Conservation (phyloP, 2,888 invertebrate species). For the Andrena trimmerana region DNA sequence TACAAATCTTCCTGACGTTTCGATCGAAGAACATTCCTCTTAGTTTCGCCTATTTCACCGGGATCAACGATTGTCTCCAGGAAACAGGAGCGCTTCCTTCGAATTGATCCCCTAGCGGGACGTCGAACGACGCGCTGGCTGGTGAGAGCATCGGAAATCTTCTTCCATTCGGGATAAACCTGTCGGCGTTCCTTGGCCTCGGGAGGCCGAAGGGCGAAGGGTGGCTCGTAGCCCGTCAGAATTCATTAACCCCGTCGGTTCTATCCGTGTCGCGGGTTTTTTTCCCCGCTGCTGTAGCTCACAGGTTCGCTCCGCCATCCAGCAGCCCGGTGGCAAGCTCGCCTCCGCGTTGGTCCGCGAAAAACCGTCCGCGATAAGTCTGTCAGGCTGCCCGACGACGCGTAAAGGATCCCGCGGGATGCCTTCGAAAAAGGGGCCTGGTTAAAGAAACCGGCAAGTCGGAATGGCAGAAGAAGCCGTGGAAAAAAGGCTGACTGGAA, state of each 20-base stretch:
- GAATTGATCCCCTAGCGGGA: not conserved
- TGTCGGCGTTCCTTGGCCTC: slow-evolving; percentile 37
- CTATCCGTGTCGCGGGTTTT: slow-evolving; percentile 15
- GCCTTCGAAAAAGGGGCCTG: slow-evolving; percentile 21
- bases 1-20: not conserved
- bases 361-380: slow-evolving; percentile 59
- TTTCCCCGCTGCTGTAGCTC: slow-evolving; percentile 18
- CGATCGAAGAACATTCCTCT: not conserved
- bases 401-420: slow-evolving; percentile 46
- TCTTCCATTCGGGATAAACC: slow-evolving; percentile 35
- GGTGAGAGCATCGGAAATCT: slow-evolving; percentile 32
- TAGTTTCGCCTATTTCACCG: slow-evolving; percentile 3
- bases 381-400: slow-evolving; percentile 58
- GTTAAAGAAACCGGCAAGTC: slow-evolving; percentile 52
- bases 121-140: not conserved
- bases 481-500: slow-evolving; percentile 32
- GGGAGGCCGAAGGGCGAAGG: slow-evolving; percentile 2
- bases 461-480: slow-evolving; percentile 28
- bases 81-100: slow-evolving; percentile 1
- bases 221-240: slow-evolving; percentile 52
- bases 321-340: slow-evolving; percentile 14
- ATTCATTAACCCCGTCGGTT: slow-evolving; percentile 65
- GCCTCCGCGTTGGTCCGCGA: slow-evolving; percentile 40
- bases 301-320: slow-evolving; percentile 30
- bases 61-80: slow-evolving; percentile 19